Conservation (phyloP, 2,888 invertebrate species). For the Erannis defoliaria region DNA sequence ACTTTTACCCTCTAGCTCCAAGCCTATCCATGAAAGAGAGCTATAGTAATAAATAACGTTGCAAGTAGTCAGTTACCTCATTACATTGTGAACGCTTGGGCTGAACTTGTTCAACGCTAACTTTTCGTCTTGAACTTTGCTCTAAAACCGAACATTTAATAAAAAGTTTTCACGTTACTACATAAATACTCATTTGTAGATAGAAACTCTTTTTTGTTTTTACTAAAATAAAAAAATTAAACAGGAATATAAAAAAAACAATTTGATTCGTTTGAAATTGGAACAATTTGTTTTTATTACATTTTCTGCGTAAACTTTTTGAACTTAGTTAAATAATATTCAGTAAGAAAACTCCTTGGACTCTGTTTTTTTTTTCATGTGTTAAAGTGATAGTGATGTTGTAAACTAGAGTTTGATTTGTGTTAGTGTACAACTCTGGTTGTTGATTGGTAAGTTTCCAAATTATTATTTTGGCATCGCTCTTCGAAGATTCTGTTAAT, state of each 20-base stretch:
- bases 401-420: constrained; percentile 10
- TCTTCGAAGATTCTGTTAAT: too few species aligned
- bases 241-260: too few species aligned
- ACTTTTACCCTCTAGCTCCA: constrained; percentile 36
- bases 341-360: too few species aligned
- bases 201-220: too few species aligned
- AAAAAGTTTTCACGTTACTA: neutral
- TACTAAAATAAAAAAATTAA: too few species aligned
- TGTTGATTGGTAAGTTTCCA: constrained; percentile 4
- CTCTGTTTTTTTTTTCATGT: neutral
- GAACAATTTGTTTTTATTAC: too few species aligned
- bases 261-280: too few species aligned
- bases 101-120: constrained; percentile 27
- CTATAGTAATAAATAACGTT: constrained; percentile 56
- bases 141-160: neutral
- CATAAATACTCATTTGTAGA: too few species aligned
- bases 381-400: constrained; percentile 11
- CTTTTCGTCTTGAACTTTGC: neutral
- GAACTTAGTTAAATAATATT: neutral
- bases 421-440: neutral
- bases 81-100: constrained; percentile 48
- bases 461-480: neutral
- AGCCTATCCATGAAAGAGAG: constrained; percentile 48
- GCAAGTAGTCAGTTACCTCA: constrained; percentile 45
- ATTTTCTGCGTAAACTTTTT: neutral